Evolutionary conservation across 2,888 invertebrate genomes (phyloP).

Genomic region (Bombylius major): DNA sequence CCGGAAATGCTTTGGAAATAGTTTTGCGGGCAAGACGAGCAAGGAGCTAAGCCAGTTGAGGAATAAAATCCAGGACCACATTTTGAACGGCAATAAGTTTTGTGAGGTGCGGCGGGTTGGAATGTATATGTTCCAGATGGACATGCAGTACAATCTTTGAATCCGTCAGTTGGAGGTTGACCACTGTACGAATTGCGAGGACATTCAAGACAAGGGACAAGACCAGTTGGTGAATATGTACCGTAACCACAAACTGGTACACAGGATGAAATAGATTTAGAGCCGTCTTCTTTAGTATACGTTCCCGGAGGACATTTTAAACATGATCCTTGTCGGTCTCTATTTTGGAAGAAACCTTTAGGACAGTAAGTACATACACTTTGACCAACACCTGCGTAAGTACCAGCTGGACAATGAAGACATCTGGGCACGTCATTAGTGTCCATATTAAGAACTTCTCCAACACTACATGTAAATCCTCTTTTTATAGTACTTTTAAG

Average conservation of each 20-base stretch:
- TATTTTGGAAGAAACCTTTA: constrained; percentile 86
- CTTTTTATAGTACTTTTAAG: constrained; percentile 69
- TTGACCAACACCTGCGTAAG: constrained; percentile 81
- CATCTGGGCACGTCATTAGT: constrained; percentile 85
- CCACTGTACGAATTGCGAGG: constrained; percentile 82
- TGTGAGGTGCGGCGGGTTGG: constrained; percentile 77
- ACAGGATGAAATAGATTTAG: constrained; percentile 74
- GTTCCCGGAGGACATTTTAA: constrained; percentile 84
- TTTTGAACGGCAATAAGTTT: constrained; percentile 72
- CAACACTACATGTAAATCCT: constrained; percentile 87
- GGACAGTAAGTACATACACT: constrained; percentile 85
- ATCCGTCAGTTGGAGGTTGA: constrained; percentile 79
- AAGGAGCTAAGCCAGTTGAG: constrained; percentile 84
- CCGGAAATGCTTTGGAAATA: constrained; percentile 82
- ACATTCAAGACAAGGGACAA: constrained; percentile 89
- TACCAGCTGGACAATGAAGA: constrained; percentile 93
- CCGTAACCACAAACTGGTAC: constrained; percentile 92
- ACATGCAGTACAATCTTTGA: constrained; percentile 88
- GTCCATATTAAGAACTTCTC: constrained; percentile 89
- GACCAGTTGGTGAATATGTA: constrained; percentile 86
- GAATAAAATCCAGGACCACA: constrained; percentile 86
- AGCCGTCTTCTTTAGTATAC: constrained; percentile 82
- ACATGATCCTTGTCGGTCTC: constrained; percentile 81
- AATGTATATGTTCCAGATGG: constrained; percentile 81
- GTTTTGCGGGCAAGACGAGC: constrained; percentile 82